Conservation (phyloP, 1,140 invertebrate species). For the Neoseiulus cucumeris region DNA sequence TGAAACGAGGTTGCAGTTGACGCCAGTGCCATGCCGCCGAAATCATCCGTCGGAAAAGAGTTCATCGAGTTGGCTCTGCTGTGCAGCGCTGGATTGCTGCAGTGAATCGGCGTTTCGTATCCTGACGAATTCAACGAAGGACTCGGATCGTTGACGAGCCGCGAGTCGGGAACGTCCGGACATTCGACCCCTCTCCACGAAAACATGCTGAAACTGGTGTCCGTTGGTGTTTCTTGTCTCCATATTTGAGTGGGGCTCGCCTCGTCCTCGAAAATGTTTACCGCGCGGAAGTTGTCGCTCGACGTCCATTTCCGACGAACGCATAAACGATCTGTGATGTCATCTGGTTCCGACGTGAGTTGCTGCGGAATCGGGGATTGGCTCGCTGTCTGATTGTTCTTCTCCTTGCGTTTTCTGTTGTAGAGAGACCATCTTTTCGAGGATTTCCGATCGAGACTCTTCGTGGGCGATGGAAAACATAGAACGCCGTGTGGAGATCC, state of each 20-base stretch:
- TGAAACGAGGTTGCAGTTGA: too few species aligned
- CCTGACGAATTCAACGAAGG: too few species aligned
- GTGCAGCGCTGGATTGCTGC: too few species aligned
- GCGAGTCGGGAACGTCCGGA: slow-evolving; percentile 4
- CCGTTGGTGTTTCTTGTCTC: too few species aligned
- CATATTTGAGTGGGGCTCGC: not conserved
- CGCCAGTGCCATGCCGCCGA: too few species aligned
- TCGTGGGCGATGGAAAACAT: not conserved
- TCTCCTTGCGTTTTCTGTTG: not conserved
- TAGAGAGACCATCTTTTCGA: slow-evolving; percentile 9
- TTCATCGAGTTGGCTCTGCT: too few species aligned
- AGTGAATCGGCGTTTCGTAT: too few species aligned
- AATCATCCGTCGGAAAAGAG: too few species aligned
- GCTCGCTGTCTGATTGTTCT: not conserved
- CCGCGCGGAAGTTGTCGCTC: not conserved
- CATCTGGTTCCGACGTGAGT: not conserved
- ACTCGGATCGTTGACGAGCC: not conserved
- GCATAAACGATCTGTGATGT: not conserved
- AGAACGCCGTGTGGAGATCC: not conserved
- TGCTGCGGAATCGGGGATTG: not conserved
- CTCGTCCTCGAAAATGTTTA: not conserved
- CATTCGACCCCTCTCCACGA: not conserved
- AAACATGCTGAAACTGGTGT: not conserved
- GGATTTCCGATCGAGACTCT: not conserved
- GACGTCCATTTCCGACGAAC: not conserved